These are phyloP conservation scores for Prionchulus punctatus DNA, from an alignment of 2,888 invertebrate genomes.

Conservation along the genomic window DNA sequence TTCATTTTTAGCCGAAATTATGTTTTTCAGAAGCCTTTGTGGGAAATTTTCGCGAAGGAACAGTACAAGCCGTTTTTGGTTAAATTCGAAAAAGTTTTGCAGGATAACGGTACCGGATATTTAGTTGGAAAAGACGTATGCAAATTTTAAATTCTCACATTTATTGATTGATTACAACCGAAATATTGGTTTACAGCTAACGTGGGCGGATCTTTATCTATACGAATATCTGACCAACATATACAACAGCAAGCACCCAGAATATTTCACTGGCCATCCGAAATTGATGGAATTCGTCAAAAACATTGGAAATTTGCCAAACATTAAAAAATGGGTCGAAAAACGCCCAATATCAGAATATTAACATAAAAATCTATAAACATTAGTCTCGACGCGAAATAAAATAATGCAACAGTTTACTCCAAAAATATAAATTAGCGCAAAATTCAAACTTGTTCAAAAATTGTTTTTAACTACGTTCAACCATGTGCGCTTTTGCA, in stretches of 20 bases:
- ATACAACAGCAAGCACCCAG: conserved; percentile 43
- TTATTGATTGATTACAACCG: too few species aligned
- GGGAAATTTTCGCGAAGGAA: too few species aligned
- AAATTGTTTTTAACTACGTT: too few species aligned
- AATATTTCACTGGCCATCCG: conserved; percentile 45
- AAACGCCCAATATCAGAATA: conserved; percentile 46
- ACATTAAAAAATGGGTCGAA: conserved; percentile 49
- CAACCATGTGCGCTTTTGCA: too few species aligned
- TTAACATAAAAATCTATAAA: too few species aligned
- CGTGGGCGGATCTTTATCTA: conserved; percentile 51
- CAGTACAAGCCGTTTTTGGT: conserved; percentile 18
- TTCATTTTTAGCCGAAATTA: too few species aligned
- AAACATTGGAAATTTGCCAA: conserved; percentile 43
- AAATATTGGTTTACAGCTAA: conserved; percentile 38
- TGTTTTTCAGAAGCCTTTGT: neutral
- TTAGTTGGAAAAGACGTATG: conserved; percentile 20
- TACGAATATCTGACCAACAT: conserved; percentile 46
- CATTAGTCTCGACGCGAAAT: too few species aligned
- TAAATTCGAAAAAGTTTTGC: conserved; percentile 17
- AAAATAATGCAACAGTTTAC: too few species aligned
- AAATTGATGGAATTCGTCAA: conserved; percentile 44
- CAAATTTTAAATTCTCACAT: too few species aligned
- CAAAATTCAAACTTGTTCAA: too few species aligned
- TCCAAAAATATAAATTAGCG: too few species aligned
- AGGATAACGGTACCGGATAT: conserved; percentile 18